Evolutionary conservation across 2,113 vertebrate genomes (phyloP).

Genomic region (Cavia aperea): DNA sequence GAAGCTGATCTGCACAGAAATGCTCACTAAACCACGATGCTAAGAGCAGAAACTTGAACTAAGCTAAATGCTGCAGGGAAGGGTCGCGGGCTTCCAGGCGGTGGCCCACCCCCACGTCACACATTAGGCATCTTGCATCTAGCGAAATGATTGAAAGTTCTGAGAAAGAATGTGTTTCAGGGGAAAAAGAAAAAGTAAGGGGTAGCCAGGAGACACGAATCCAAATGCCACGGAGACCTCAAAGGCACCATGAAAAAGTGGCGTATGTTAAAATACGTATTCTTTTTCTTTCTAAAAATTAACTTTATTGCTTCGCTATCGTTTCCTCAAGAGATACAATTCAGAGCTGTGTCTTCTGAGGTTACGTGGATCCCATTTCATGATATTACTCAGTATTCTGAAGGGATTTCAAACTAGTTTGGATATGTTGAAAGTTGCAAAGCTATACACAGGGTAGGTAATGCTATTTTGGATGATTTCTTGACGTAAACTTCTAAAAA

Average conservation of each 20-base stretch:
- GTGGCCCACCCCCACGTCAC: accelerated
- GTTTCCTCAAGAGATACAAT: not conserved
- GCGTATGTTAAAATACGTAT: not conserved
- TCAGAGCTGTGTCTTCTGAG: not conserved
- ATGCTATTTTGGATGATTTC: not conserved
- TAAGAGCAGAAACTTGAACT: not conserved
- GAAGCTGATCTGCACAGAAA: not conserved
- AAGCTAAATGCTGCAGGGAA: not conserved
- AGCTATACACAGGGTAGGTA: not conserved
- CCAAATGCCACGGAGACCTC: not conserved
- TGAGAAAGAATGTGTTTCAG: not conserved
- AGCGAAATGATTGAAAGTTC: not conserved
- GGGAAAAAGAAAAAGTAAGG: accelerated
- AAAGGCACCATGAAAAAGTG: not conserved
- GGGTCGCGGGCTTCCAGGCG: not conserved
- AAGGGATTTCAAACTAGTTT: not conserved
- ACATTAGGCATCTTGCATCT: not conserved
- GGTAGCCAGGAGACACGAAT: not conserved
- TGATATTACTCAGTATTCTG: not conserved
- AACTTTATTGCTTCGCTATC: accelerated
- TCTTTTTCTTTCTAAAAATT: not conserved
- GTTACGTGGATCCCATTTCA: not conserved
- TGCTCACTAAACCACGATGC: not conserved
- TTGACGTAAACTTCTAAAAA: not conserved
- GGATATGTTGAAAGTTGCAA: not conserved